Conservation (phyloP, 2,888 invertebrate species). For the Synergus gifuensis region DNA sequence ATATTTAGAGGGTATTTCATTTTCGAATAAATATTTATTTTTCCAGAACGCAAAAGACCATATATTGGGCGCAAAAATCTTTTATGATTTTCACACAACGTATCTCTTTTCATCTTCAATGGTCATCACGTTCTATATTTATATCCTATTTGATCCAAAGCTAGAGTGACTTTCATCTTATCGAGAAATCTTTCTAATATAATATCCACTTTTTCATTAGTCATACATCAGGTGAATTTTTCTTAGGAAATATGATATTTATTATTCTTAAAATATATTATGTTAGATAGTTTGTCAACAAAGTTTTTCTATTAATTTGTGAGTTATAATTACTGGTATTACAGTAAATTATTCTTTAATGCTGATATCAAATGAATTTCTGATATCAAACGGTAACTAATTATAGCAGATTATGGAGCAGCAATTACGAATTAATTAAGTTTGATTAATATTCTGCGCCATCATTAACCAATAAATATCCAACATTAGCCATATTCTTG, state of each 20-base stretch:
- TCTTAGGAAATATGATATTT: background rate
- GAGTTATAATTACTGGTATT: too few species aligned
- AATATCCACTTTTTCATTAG: slow-evolving; percentile 26
- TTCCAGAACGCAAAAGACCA: slow-evolving; percentile 9
- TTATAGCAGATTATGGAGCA: background rate
- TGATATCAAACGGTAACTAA: background rate
- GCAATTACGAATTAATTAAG: background rate
- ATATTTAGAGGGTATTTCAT: background rate
- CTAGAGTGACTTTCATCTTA: slow-evolving; percentile 30
- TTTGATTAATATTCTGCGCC: background rate
- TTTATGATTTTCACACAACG: slow-evolving; percentile 26
- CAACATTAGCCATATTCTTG: background rate
- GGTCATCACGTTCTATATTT: slow-evolving; percentile 13
- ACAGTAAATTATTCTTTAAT: background rate
- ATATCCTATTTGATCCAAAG: slow-evolving; percentile 31
- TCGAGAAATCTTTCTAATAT: slow-evolving; percentile 23
- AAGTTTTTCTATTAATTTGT: too few species aligned
- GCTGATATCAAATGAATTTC: background rate
- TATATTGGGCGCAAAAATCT: slow-evolving; percentile 18
- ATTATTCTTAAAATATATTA: background rate
- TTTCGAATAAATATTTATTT: slow-evolving; percentile 20
- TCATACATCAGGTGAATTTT: background rate
- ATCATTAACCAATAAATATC: background rate
- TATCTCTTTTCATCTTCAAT: slow-evolving; percentile 15
- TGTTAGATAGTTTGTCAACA: too few species aligned